Evolutionary conservation across 1,140 invertebrate genomes (phyloP).

Genomic region (Bombus vancouverensis): DNA sequence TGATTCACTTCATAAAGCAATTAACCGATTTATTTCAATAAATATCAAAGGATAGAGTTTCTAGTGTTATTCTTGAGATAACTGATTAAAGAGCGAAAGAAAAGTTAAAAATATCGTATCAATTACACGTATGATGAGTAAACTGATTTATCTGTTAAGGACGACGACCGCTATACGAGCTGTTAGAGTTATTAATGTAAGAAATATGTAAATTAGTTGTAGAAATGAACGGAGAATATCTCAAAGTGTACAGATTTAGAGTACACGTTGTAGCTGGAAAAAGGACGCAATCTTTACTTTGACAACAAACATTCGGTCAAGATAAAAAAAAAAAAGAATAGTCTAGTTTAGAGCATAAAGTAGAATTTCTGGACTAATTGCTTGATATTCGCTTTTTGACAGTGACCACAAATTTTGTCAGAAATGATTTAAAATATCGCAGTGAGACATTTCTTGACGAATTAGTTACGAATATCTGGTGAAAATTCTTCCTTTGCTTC

Average conservation of each 20-base stretch:
- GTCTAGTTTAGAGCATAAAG: background rate
- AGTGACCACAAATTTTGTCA: background rate
- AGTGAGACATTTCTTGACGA: too few relatives aligned
- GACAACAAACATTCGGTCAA: constrained; percentile 32
- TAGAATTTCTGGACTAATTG: background rate
- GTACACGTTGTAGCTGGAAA: constrained; percentile 53
- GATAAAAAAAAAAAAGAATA: constrained; percentile 9
- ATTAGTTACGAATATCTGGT: too few relatives aligned
- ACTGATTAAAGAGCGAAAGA: too few relatives aligned
- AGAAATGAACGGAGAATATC: constrained; percentile 28
- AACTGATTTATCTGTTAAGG: too few relatives aligned
- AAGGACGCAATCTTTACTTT: constrained; percentile 52
- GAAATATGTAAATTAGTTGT: background rate
- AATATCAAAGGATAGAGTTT: too few relatives aligned
- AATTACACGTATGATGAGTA: too few relatives aligned
- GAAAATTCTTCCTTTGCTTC: too few relatives aligned
- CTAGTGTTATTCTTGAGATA: too few relatives aligned
- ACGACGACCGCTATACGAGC: background rate
- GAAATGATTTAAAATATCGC: background rate
- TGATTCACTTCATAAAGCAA: too few relatives aligned
- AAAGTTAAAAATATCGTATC: too few relatives aligned
- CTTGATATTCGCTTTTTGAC: background rate
- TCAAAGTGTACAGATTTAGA: constrained; percentile 51
- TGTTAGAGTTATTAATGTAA: background rate
- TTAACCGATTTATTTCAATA: too few relatives aligned